Base-by-base conservation (phyloP, 2,888 invertebrate genomes). In the Rhamnusium bicolor region DNA sequence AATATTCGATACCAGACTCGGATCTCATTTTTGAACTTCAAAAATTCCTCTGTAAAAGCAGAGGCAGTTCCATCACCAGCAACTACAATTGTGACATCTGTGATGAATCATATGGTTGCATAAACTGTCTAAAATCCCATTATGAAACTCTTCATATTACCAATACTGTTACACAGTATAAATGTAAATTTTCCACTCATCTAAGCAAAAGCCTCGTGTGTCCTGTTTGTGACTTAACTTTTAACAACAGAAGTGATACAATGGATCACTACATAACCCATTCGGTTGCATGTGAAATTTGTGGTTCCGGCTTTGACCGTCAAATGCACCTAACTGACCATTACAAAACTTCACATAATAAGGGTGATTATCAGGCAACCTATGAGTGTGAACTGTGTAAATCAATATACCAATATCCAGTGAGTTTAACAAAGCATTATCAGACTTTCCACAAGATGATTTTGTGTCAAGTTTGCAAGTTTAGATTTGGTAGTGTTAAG, bases 121-220 rank as follows among this genome's bases (percentile, higher is more conserved):
- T 82, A 32, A 81, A 80, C 60, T 82, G 82, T 53, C 74, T 82
- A 4, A 82, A 82, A 72, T 80, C 80, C 6, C 82, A 82, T 61
- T 82, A 81, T 29, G 80, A 81, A 69, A 79, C 79, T n/a, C 69
- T 80, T 40, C 82, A 82, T 69, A 67, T 75, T 8, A 53, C 75
- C 19, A 78, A 78, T 46, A 32, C 73, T 1, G 49, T 77, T 12
- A 73, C 75, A 0, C 80, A 78, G 32, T 81, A 81, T 70, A 80
- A 77, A 70, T 81, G 82, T 71, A 73, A 78, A 54, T 46, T 21
- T 27, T 67, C 56, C 24, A 8, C n/a, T 24, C 56, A 67, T 29
- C 12, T 67, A n/a, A 67, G 67, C 56, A 67, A 56, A 56, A 67
- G 46, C 56, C 27, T 27, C 10, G 29, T 67, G 16, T 76, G 76